Evolutionary conservation across 2,797 vertebrate species (phyloP).

Genomic region (Scomberomorus guttatus): DNA sequence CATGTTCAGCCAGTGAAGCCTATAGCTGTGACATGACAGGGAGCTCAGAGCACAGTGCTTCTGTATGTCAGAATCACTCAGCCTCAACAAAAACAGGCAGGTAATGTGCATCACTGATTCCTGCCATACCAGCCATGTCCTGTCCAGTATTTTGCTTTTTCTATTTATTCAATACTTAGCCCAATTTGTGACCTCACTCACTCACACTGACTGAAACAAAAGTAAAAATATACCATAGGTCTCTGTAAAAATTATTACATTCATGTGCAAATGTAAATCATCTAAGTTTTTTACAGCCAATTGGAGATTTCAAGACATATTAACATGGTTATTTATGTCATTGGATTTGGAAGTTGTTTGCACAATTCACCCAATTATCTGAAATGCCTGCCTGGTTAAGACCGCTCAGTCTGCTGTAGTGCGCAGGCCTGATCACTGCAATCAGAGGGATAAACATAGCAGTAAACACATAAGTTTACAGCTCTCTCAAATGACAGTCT

Average conservation of each 20-base stretch:
- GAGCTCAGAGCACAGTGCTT: constrained; percentile 18
- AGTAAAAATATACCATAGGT: background rate
- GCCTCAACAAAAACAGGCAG: constrained; percentile 1
- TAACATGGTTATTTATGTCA: background rate
- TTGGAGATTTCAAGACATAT: background rate
- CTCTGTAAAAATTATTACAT: background rate
- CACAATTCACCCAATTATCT: too few relatives aligned
- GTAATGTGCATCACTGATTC: constrained; percentile 7
- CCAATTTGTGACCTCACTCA: constrained; percentile 10
- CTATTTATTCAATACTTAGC: background rate
- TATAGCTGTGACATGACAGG: constrained; percentile 36
- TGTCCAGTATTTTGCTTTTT: background rate
- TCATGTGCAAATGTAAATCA: too few relatives aligned
- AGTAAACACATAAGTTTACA: constrained; percentile 64
- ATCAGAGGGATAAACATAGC: constrained; percentile 64
- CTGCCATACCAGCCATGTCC: constrained; percentile 9
- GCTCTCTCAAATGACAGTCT: constrained; percentile 29
- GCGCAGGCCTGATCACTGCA: constrained; percentile 18
- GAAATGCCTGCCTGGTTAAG: too few relatives aligned
- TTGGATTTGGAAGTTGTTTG: background rate
- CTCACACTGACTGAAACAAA: constrained; percentile 1
- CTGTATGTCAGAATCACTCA: constrained; percentile 22
- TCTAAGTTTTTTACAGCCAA: background rate
- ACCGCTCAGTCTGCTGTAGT: too few relatives aligned
- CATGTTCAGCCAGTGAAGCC: constrained; percentile 5